A percentile compares a stretch with the other conserved stretches of the same genome.
Evolutionary conservation across 1,140 invertebrate species (phyloP).

Genomic region (Mizuhopecten yessoensis): DNA sequence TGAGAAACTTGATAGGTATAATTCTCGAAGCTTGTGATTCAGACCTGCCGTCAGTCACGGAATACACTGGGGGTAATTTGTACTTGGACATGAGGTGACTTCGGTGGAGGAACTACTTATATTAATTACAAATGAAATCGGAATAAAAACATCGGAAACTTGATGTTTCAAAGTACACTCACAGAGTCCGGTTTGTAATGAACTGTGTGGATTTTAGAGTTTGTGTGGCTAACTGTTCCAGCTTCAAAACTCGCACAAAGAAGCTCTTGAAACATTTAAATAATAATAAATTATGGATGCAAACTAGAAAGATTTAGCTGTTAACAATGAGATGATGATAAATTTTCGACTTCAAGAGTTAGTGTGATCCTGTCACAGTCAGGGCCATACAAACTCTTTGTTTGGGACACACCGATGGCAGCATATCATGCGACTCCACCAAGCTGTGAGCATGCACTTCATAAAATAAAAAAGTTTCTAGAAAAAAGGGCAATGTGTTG

Average conservation of each 20-base stretch:
- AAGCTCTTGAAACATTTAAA: too few relatives aligned
- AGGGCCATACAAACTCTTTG: not conserved
- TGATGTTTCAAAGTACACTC: not conserved
- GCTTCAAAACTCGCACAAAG: too few relatives aligned
- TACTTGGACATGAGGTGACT: not conserved
- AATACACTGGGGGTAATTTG: not conserved
- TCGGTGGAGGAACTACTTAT: not conserved
- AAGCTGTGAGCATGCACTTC: too few relatives aligned
- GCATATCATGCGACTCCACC: not conserved
- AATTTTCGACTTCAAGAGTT: not conserved
- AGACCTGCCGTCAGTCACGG: not conserved
- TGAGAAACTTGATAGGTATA: constrained; percentile 27
- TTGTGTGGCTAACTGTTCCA: too few relatives aligned
- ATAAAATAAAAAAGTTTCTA: not conserved
- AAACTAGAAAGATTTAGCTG: too few relatives aligned
- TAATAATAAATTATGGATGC: too few relatives aligned
- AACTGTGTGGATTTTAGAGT: not conserved
- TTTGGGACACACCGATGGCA: not conserved
- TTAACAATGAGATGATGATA: too few relatives aligned
- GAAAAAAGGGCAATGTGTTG: constrained; percentile 14
- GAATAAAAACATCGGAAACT: too few relatives aligned
- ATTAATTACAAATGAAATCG: not conserved
- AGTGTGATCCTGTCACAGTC: not conserved
- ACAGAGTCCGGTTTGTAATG: not conserved
- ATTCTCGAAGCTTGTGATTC: not conserved